phyloP scores from a whole-genome alignment of 2,113 vertebrate species.

The Myiopsitta monachus region DNA sequence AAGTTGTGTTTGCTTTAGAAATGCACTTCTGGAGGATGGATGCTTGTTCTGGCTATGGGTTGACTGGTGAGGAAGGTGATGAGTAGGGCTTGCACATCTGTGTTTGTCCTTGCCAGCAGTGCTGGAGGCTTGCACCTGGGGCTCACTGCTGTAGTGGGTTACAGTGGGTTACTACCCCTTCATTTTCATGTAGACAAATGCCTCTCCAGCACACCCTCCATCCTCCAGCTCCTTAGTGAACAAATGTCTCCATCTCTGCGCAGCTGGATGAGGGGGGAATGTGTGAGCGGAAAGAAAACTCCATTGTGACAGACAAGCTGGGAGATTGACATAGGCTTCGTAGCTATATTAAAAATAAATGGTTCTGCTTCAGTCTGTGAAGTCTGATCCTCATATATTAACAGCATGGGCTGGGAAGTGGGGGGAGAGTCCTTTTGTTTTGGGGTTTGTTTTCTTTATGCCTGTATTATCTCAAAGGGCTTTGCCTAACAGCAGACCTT shows the following conservation, averaged over 20 bases:
- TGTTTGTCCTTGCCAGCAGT: not conserved
- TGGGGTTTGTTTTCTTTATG: not conserved
- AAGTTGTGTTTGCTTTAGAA: not conserved
- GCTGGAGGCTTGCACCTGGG: not conserved
- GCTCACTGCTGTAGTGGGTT: not conserved
- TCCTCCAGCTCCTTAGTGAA: not conserved
- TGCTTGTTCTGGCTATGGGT: accelerated
- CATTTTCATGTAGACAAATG: not conserved
- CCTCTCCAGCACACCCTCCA: not conserved
- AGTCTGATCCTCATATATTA: not conserved
- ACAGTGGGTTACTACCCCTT: not conserved
- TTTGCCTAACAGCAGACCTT: not conserved
- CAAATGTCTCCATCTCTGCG: not conserved
- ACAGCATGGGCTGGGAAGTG: not conserved
- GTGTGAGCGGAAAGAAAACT: not conserved
- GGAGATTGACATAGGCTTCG: not conserved
- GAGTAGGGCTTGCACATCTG: accelerated
- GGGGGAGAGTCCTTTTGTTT: not conserved
- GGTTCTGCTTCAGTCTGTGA: not conserved
- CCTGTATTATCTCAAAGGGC: not conserved
- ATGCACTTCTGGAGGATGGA: not conserved
- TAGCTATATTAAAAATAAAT: constrained; percentile 10
- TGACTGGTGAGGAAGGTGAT: not conserved
- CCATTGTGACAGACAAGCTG: not conserved
- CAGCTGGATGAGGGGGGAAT: not conserved